These are phyloP conservation scores for Parapsyche elsis DNA, from an alignment of 1,140 invertebrate genomes.

Conservation along the genomic window DNA sequence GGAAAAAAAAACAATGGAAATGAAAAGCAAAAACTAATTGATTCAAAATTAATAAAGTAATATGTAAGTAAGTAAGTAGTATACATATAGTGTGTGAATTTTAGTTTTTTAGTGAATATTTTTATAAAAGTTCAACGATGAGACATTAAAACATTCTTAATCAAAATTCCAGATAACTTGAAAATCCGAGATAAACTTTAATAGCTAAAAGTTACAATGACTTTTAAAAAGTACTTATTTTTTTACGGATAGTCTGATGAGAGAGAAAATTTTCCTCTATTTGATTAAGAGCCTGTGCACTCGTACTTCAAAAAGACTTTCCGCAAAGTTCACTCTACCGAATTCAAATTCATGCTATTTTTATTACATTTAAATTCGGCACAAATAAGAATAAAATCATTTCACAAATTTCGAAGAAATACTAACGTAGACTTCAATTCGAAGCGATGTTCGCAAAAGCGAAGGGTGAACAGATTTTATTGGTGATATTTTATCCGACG, in stretches of 20 bases:
- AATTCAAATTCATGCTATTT: too few species aligned
- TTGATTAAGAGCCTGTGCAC: too few species aligned
- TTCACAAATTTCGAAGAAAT: too few species aligned
- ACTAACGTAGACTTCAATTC: too few species aligned
- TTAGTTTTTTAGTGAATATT: not conserved
- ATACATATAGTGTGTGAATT: not conserved
- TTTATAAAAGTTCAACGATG: not conserved
- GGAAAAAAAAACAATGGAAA: too few species aligned
- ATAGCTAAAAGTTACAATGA: not conserved
- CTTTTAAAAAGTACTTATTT: constrained; percentile 4
- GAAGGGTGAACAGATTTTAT: not conserved
- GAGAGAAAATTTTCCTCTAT: constrained; percentile 9
- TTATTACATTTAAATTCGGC: too few species aligned
- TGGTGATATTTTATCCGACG: not conserved
- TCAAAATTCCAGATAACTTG: not conserved
- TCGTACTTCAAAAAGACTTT: too few species aligned
- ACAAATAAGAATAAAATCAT: too few species aligned
- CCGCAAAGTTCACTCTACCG: too few species aligned
- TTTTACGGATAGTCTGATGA: not conserved
- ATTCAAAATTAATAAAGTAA: too few species aligned
- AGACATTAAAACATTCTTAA: not conserved
- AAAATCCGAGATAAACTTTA: not conserved
- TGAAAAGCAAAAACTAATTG: too few species aligned
- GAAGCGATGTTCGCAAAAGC: not conserved
- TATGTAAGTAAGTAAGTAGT: not conserved